Evolutionary conservation across 2,113 vertebrate genomes (phyloP).

Genomic region (Brienomyrus brachyistius): DNA sequence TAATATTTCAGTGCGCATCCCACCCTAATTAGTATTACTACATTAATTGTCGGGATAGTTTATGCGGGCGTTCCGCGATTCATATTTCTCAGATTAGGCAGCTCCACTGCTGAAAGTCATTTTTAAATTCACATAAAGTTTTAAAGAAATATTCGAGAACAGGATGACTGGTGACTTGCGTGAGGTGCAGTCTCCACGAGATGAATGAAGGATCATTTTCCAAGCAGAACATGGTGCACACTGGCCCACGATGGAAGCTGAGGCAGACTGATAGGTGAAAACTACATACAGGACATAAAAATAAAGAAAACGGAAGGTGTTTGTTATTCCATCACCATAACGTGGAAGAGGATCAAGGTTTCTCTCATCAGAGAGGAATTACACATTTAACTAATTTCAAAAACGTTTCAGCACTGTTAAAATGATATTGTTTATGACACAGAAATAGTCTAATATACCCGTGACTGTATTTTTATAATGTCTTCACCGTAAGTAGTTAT

Average conservation of each 20-base stretch:
- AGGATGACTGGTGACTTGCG: not conserved
- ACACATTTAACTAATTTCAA: not conserved
- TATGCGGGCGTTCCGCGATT: not conserved
- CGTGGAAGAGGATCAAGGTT: not conserved
- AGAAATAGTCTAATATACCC: not conserved
- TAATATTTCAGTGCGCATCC: not conserved
- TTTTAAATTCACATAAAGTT: not conserved
- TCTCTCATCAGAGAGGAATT: not conserved
- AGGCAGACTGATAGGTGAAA: not conserved
- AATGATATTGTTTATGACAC: not conserved
- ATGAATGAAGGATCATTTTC: not conserved
- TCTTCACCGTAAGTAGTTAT: not conserved
- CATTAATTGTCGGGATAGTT: not conserved
- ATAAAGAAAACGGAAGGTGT: not conserved
- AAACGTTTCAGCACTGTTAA: not conserved
- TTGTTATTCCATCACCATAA: not conserved
- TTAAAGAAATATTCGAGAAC: not conserved
- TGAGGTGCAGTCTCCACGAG: not conserved
- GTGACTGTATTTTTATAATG: not conserved
- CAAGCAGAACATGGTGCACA: not conserved
- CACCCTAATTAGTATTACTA: not conserved
- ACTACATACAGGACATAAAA: not conserved
- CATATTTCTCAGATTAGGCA: not conserved
- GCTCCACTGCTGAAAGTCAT: not conserved
- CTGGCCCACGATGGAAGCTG: not conserved